Evolutionary conservation across 2,888 invertebrate genomes (phyloP).

Genomic region (Caradrina clavipalpis): DNA sequence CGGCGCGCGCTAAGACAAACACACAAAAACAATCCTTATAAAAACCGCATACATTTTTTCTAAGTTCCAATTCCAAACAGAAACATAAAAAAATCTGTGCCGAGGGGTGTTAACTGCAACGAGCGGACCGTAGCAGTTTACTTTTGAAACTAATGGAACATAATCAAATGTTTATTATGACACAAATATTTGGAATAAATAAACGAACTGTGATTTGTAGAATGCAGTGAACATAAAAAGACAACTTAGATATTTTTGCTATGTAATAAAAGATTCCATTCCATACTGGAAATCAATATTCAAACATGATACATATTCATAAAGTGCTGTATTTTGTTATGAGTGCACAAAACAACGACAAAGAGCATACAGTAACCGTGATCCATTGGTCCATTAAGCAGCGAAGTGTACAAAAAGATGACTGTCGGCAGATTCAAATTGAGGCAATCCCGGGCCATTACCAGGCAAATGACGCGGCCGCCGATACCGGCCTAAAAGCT

Average conservation of each 20-base stretch:
- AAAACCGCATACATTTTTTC: conserved; percentile 81
- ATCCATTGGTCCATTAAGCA: conserved; percentile 81
- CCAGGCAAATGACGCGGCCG: conserved; percentile 82
- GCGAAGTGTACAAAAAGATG: conserved; percentile 73
- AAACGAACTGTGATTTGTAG: conserved; percentile 24
- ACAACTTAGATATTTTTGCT: conserved; percentile 11
- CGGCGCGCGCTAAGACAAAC: conserved; percentile 86
- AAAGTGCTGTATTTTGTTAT: conserved; percentile 34
- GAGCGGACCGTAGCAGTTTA: conserved; percentile 69
- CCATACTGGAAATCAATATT: conserved; percentile 22
- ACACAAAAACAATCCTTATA: conserved; percentile 81
- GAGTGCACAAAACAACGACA: conserved; percentile 51
- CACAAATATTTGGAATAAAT: conserved; percentile 33
- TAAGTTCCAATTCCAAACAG: conserved; percentile 80
- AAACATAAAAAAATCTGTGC: conserved; percentile 74
- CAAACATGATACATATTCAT: conserved; percentile 38
- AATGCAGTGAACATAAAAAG: conserved; percentile 17
- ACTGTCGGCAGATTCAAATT: conserved; percentile 81
- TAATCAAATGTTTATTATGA: conserved; percentile 43
- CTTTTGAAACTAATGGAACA: conserved; percentile 51
- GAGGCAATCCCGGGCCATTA: conserved; percentile 84
- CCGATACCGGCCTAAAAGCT: conserved; percentile 82
- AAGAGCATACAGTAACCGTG: conserved; percentile 53
- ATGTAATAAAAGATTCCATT: conserved; percentile 2
- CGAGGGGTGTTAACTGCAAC: conserved; percentile 82